Evolutionary conservation across 1,140 invertebrate genomes (phyloP).

Genomic region (Hyles vespertilio): DNA sequence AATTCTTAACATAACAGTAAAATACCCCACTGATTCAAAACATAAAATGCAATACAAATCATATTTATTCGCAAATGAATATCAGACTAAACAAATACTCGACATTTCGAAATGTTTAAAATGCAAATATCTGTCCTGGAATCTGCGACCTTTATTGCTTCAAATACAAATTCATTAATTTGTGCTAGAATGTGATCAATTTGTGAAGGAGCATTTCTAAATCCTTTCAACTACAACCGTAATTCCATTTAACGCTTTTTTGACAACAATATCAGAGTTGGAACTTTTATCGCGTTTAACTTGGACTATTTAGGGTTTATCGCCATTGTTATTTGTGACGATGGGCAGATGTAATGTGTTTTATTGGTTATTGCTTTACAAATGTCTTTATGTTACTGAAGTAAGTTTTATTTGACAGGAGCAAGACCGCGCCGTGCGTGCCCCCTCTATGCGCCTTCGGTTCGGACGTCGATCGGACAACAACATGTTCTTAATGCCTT

Average conservation of each 20-base stretch:
- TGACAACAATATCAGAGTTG: conserved; percentile 3
- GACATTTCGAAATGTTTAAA: too few species aligned
- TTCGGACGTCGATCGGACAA: conserved; percentile 79
- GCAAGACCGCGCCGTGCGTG: conserved; percentile 68
- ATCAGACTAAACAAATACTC: neutral
- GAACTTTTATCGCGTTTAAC: neutral
- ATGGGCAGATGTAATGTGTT: conserved; percentile 4
- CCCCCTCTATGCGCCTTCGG: conserved; percentile 78
- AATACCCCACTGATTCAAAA: conserved; percentile 23
- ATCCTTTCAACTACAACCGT: neutral
- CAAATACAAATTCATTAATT: neutral
- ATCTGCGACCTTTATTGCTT: too few species aligned
- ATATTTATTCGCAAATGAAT: too few species aligned
- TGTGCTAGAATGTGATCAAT: neutral
- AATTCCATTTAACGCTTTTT: conserved; percentile 2
- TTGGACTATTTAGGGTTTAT: conserved; percentile 6
- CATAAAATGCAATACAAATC: too few species aligned
- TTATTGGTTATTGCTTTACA: conserved; percentile 27
- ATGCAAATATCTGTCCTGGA: too few species aligned
- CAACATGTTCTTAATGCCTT: conserved; percentile 75
- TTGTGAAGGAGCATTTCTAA: conserved; percentile 2
- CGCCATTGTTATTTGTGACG: conserved; percentile 2
- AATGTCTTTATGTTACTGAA: conserved; percentile 23
- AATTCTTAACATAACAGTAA: conserved; percentile 37
- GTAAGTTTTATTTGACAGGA: conserved; percentile 35